Evolutionary conservation across 2,888 invertebrate genomes (phyloP), one percentile per base, ranked within the genome.

Genomic region (Drosophila anomalipes): DNA sequence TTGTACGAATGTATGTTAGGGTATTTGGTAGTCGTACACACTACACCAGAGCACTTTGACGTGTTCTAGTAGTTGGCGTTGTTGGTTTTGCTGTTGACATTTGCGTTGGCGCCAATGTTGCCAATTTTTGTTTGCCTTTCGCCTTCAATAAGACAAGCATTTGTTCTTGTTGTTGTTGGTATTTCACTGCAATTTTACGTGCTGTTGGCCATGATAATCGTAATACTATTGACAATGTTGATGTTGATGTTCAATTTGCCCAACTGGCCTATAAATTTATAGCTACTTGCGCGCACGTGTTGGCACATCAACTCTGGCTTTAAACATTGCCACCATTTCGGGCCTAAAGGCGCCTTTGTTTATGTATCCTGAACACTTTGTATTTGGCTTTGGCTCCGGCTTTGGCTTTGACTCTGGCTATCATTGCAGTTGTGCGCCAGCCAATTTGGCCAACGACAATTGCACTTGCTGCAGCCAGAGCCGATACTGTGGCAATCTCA

Each of bases 201-300:
- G 83, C 86, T 80, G 77, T 89, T 86, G 88, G 76, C 64, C 74
- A 74, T 77, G 84, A 87, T 87, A 82, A 80, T 84, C 78, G 71
- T 71, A 78, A 74, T 81, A 70, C 79, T 69, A 83, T 77, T 86
- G 84, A 88, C 88, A 83, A 88, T 75, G 65, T 71, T 66, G 66
- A 61, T 72, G 75, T 61, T 68, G 66, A 64, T 70, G 75, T 56
- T 70, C 65, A 77, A 69, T 79, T 70, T 70, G 65, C 44, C 74
- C 79, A 75, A 85, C 68, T 77, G 71, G 73, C 70, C 82, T 65
- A 76, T 70, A 86, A 82, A 82, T 76, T 80, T 74, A 67, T 56
- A 72, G 66, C 84, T 72, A 73, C 68, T 70, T 76, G 56, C 59
- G 26, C 52, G 58, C 51, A 52, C 69, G 49, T 54, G 33, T 44